Percentiles rank a stretch among this genome's conserved stretches.
Conservation (phyloP, 2,113 vertebrate genomes). For the Illadopsis cleaveri region DNA sequence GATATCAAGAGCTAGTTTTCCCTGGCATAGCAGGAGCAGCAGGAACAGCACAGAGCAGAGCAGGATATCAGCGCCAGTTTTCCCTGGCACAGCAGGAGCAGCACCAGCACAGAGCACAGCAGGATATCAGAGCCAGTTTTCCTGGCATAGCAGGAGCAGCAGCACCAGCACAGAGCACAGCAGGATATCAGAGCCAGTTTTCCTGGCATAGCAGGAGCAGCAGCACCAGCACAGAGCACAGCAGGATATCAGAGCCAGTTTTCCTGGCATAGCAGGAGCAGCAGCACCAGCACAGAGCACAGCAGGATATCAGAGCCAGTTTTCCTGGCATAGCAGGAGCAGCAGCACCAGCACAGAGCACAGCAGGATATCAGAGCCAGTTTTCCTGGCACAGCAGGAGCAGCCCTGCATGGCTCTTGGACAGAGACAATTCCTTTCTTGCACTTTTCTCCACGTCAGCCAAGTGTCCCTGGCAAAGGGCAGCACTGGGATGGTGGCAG, state of each 20-base stretch:
- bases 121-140: background rate
- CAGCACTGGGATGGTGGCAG: background rate
- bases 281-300: background rate
- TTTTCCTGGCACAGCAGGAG: background rate
- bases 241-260: background rate
- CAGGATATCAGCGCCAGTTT: too few relatives aligned
- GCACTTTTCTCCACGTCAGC: background rate
- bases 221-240: background rate
- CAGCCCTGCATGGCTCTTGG: accelerated
- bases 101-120: too few relatives aligned
- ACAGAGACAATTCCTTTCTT: background rate
- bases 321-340: background rate
- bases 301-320: background rate
- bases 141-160: background rate
- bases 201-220: background rate
- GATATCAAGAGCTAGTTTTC: too few relatives aligned
- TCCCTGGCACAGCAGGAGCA: background rate
- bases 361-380: background rate
- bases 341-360: too few relatives aligned
- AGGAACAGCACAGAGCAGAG: too few relatives aligned
- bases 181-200: background rate
- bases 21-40: too few relatives aligned
- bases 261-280: too few relatives aligned
- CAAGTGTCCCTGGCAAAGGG: background rate
- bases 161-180: background rate